Evolutionary conservation across 2,888 invertebrate genomes (phyloP).

Genomic region (Argynnis bischoffii): DNA sequence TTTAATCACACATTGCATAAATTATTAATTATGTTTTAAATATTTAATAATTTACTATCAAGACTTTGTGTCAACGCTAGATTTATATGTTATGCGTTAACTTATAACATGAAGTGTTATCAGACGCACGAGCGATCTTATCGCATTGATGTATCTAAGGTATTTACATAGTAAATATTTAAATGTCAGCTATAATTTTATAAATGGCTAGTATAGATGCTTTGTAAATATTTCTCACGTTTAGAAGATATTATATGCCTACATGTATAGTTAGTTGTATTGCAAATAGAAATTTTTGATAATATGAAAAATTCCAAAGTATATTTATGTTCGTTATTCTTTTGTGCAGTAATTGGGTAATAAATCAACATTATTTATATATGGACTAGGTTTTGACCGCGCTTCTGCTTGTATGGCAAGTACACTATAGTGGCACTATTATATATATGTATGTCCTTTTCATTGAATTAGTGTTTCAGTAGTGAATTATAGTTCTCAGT

Average conservation of each 20-base stretch:
- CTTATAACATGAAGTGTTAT: slow-evolving; percentile 53
- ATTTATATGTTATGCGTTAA: slow-evolving; percentile 4
- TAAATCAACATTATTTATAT: no score
- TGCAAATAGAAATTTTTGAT: no score
- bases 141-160: slow-evolving; percentile 58
- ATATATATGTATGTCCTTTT: no score
- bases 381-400: no score
- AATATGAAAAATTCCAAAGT: no score
- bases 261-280: neutral
- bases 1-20: neutral
- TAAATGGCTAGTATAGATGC: slow-evolving; percentile 35
- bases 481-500: no score
- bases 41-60: no score
- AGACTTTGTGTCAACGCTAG: neutral
- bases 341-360: no score
- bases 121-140: slow-evolving; percentile 67
- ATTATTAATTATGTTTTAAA: neutral
- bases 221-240: slow-evolving; percentile 28
- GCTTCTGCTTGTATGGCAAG: no score
- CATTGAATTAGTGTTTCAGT: no score
- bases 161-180: slow-evolving; percentile 59
- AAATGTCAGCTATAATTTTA: slow-evolving; percentile 47
- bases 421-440: no score
- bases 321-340: no score
- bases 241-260: slow-evolving; percentile 14